These are phyloP conservation scores for Neotragus moschatus DNA, from an alignment of 2,113 vertebrate genomes.

Conservation along the genomic window DNA sequence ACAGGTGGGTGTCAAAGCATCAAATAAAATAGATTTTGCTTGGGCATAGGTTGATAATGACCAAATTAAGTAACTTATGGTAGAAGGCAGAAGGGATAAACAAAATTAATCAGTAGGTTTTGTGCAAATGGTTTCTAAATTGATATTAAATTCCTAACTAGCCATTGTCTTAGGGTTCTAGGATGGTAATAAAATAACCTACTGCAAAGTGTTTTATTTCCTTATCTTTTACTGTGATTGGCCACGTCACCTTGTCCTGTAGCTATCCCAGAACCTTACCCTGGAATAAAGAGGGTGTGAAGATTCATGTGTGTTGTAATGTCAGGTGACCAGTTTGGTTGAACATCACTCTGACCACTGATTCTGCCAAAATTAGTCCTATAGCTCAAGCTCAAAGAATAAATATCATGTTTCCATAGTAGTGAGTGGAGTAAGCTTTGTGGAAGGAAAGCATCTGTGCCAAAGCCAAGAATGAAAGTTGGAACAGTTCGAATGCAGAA, in stretches of 20 bases:
- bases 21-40: neutral
- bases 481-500: conserved; percentile 30
- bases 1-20: conserved; percentile 22
- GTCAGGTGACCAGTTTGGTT: conserved; percentile 64
- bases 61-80: conserved; percentile 64
- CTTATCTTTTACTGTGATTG: neutral
- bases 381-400: conserved; percentile 44
- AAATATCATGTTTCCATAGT: conserved; percentile 21
- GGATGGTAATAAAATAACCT: neutral
- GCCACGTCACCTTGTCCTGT: neutral
- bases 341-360: conserved; percentile 60
- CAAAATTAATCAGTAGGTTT: conserved; percentile 44
- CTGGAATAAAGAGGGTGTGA: neutral
- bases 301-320: conserved; percentile 40
- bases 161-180: neutral
- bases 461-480: conserved; percentile 46
- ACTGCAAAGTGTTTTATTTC: neutral
- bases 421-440: conserved; percentile 57
- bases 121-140: neutral
- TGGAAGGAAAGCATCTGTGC: neutral
- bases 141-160: neutral
- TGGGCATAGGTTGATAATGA: neutral
- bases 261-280: conserved; percentile 26
- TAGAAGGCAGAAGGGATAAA: conserved; percentile 62
- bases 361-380: conserved; percentile 48